These are phyloP conservation scores for Pocillopora verrucosa DNA, from an alignment of 64 coral and sea anemone genomes.

Conservation along the genomic window DNA sequence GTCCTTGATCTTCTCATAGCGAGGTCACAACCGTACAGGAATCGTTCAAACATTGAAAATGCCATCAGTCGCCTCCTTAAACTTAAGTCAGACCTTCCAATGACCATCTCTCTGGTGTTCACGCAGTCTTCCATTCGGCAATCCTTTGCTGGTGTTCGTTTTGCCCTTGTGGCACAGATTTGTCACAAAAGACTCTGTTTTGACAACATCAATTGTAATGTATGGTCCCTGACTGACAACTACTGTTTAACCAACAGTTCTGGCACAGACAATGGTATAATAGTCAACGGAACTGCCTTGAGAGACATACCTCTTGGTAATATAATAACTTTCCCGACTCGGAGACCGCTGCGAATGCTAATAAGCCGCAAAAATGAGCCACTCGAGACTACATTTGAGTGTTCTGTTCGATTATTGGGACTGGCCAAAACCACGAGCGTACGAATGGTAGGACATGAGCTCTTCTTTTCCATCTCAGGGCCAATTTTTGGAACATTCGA, in stretches of 20 bases:
- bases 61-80: not conserved
- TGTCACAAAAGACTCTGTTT: conserved; percentile 17
- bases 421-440: not conserved
- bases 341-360: not conserved
- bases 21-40: conserved; percentile 10
- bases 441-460: not conserved
- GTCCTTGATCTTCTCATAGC: conserved; percentile 1
- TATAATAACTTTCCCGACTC: not conserved
- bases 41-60: not conserved
- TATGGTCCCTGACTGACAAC: conserved; percentile 6
- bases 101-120: conserved; percentile 5
- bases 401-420: not conserved
- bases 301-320: not conserved
- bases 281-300: conserved; percentile 14
- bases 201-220: not conserved
- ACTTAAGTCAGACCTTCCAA: conserved; percentile 8
- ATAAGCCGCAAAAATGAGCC: not conserved
- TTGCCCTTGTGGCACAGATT: not conserved
- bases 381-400: not conserved
- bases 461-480: not conserved
- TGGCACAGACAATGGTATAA: not conserved
- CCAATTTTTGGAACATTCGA: not conserved
- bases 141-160: not conserved
- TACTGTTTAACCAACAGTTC: not conserved
- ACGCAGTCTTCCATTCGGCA: not conserved